These are phyloP conservation scores for Seriola dumerili DNA, from an alignment of 2,113 vertebrate species.

Conservation along the genomic window DNA sequence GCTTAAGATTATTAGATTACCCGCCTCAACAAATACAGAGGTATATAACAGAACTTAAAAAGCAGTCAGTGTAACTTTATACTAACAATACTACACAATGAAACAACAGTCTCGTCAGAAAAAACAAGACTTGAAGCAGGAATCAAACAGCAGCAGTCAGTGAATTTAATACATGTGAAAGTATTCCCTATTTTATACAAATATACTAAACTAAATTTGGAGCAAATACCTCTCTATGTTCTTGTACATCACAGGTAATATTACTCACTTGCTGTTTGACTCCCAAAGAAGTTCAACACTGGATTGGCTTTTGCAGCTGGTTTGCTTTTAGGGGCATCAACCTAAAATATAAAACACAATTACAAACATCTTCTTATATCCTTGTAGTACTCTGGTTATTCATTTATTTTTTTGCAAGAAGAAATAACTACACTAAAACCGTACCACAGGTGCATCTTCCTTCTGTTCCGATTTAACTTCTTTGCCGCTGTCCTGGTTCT, in stretches of 20 bases:
- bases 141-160: no score
- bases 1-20: neutral
- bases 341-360: slow-evolving; percentile 77
- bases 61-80: no score
- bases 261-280: slow-evolving; percentile 90
- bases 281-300: slow-evolving; percentile 93
- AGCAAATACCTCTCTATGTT: neutral
- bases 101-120: no score
- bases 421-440: slow-evolving; percentile 20
- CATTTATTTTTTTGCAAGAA: neutral
- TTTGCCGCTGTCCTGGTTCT: slow-evolving; percentile 81
- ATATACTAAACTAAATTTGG: neutral
- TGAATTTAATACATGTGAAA: no score
- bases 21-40: no score
- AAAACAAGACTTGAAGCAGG: neutral
- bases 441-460: slow-evolving; percentile 83
- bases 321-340: slow-evolving; percentile 85
- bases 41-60: no score
- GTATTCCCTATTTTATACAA: neutral
- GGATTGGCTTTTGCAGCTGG: slow-evolving; percentile 81
- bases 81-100: neutral
- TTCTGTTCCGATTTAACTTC: slow-evolving; percentile 86
- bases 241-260: neutral
- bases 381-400: no score
- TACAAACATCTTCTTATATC: neutral